A percentile compares a stretch with the other conserved stretches of the same genome.
phyloP scores from a whole-genome alignment of 2,888 invertebrate genomes.

The Rhaphigaster nebulosa region DNA sequence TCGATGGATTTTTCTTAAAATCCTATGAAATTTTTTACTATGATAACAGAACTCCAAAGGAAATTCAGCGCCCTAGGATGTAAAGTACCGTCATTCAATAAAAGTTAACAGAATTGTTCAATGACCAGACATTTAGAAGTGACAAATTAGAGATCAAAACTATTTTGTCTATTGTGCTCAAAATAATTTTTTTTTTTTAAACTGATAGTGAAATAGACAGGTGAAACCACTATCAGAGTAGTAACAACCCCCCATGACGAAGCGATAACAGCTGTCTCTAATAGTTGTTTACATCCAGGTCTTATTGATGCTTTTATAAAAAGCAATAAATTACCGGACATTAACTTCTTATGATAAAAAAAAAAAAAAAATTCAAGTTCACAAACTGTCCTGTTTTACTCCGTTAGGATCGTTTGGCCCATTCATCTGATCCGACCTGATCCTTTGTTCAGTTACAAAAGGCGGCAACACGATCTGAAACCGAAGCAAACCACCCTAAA shows the following conservation, averaged over 20 bases:
- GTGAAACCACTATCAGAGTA: not conserved
- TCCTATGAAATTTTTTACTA: no score
- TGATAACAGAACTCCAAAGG: no score
- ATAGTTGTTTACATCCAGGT: not conserved
- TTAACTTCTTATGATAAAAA: not conserved
- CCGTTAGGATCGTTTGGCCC: constrained; percentile 7
- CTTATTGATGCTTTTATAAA: not conserved
- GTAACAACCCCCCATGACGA: not conserved
- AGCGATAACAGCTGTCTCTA: not conserved
- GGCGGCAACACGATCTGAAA: not conserved
- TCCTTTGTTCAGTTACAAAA: not conserved
- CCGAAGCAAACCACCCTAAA: not conserved
- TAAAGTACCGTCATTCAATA: no score
- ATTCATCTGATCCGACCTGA: not conserved
- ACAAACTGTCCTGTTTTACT: not conserved
- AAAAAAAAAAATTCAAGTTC: not conserved
- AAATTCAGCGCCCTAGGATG: no score
- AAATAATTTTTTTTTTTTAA: no score
- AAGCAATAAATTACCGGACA: not conserved
- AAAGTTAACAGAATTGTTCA: no score
- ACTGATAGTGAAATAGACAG: not conserved
- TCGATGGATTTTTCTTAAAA: no score
- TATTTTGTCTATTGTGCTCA: no score
- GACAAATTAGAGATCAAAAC: no score
- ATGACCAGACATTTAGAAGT: no score